These are phyloP conservation scores for Chloromyia formosa DNA, from an alignment of 2,888 invertebrate species.

Conservation along the genomic window DNA sequence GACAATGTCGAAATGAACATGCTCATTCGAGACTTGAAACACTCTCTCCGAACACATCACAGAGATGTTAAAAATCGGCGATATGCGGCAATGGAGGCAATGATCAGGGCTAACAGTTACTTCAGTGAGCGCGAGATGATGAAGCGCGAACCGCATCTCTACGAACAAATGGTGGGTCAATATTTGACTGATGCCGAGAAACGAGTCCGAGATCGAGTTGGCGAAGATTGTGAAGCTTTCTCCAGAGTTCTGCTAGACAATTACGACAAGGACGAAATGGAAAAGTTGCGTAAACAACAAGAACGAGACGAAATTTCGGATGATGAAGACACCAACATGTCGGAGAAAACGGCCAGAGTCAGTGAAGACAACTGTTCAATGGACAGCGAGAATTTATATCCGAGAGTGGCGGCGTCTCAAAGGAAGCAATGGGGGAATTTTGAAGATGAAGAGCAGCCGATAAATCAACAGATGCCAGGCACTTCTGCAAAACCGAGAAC, in stretches of 20 bases:
- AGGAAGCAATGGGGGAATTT: slow-evolving; percentile 69
- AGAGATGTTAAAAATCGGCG: slow-evolving; percentile 79
- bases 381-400: slow-evolving; percentile 57
- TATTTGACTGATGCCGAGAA: slow-evolving; percentile 83
- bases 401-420: slow-evolving; percentile 57
- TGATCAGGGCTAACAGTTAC: slow-evolving; percentile 75
- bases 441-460: slow-evolving; percentile 55
- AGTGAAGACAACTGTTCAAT: not conserved
- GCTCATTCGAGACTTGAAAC: slow-evolving; percentile 71
- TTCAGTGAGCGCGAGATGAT: slow-evolving; percentile 95
- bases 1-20: slow-evolving; percentile 68
- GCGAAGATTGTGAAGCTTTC: slow-evolving; percentile 67
- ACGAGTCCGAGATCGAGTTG: slow-evolving; percentile 70
- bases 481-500: slow-evolving; percentile 48
- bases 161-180: slow-evolving; percentile 88
- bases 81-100: slow-evolving; percentile 79
- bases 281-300: slow-evolving; percentile 71
- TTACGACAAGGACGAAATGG: slow-evolving; percentile 77
- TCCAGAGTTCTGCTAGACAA: slow-evolving; percentile 82
- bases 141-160: slow-evolving; percentile 87
- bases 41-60: slow-evolving; percentile 66
- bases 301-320: slow-evolving; percentile 60
- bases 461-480: slow-evolving; percentile 52
- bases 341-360: slow-evolving; percentile 47
- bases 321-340: slow-evolving; percentile 55